Conservation (phyloP, 2,888 invertebrate genomes). For the Pycnomerus fuliginosus region DNA sequence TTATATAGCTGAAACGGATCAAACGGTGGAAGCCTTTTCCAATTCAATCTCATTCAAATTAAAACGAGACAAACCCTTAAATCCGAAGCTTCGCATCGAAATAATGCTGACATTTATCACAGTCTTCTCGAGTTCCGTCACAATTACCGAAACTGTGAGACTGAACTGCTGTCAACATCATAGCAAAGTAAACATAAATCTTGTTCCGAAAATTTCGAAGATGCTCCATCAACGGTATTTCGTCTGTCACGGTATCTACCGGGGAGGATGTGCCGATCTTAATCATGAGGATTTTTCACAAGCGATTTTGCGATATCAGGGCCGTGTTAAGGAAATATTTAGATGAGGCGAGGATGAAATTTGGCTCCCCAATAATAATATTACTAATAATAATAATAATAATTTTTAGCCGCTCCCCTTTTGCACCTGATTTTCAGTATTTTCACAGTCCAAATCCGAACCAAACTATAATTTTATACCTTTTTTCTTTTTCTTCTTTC, state of each 20-base stretch:
- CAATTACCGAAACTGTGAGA: constrained; percentile 28
- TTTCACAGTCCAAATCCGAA: no score
- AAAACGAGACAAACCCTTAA: constrained; percentile 23
- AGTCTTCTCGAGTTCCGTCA: constrained; percentile 24
- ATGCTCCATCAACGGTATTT: constrained; percentile 28
- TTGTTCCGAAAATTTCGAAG: constrained; percentile 31
- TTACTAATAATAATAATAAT: no score
- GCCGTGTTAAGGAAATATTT: no score
- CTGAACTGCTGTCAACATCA: constrained; percentile 28
- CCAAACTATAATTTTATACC: no score
- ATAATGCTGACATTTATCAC: constrained; percentile 37
- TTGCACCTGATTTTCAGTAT: no score
- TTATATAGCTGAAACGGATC: constrained; percentile 14
- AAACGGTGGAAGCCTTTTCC: constrained; percentile 15
- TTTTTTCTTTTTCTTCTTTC: no score
- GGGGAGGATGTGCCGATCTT: constrained; percentile 16
- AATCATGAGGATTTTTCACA: constrained; percentile 18
- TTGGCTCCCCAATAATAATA: no score
- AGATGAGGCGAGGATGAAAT: no score
- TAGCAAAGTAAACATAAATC: constrained; percentile 29
- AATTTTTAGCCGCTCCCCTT: no score
- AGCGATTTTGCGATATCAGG: no score
- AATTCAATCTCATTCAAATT: constrained; percentile 24
- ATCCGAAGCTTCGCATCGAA: constrained; percentile 24
- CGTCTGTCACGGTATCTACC: constrained; percentile 19